Percentiles rank a stretch among this genome's conserved stretches.
Evolutionary conservation across 2,113 vertebrate genomes (phyloP).

Genomic region (Lepus americanus): DNA sequence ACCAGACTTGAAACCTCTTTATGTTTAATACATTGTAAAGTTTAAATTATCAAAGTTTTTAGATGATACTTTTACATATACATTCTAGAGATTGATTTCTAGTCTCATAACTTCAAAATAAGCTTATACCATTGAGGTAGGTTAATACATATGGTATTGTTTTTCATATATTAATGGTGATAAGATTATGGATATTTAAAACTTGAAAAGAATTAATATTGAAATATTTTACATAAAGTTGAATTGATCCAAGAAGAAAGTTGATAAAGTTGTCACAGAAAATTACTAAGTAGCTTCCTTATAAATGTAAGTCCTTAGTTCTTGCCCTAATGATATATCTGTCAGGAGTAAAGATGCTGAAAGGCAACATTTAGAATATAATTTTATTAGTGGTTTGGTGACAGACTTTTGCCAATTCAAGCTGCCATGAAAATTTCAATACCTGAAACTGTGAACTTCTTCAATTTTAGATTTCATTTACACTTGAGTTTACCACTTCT

Average conservation of each 20-base stretch:
- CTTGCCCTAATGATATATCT: neutral
- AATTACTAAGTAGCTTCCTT: neutral
- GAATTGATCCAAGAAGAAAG: neutral
- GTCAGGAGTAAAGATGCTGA: neutral
- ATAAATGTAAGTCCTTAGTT: neutral
- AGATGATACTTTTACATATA: neutral
- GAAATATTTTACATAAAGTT: neutral
- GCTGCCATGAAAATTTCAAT: neutral
- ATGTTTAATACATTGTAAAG: conserved; percentile 1
- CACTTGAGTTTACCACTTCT: conserved; percentile 53
- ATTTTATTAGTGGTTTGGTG: neutral
- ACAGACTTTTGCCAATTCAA: conserved; percentile 14
- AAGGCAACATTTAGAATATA: neutral
- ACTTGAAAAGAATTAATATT: neutral
- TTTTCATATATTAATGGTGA: neutral
- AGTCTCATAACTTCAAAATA: conserved; percentile 23
- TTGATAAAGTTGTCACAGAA: neutral
- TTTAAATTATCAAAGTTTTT: neutral
- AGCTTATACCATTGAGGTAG: neutral
- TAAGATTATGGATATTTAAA: conserved; percentile 9
- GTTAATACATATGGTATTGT: neutral
- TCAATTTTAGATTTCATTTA: conserved; percentile 65
- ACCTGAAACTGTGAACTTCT: conserved; percentile 38
- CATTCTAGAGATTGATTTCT: neutral
- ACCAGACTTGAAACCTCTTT: neutral